phyloP scores from a whole-genome alignment of 2,113 vertebrate genomes.

The Eolophus roseicapilla region DNA sequence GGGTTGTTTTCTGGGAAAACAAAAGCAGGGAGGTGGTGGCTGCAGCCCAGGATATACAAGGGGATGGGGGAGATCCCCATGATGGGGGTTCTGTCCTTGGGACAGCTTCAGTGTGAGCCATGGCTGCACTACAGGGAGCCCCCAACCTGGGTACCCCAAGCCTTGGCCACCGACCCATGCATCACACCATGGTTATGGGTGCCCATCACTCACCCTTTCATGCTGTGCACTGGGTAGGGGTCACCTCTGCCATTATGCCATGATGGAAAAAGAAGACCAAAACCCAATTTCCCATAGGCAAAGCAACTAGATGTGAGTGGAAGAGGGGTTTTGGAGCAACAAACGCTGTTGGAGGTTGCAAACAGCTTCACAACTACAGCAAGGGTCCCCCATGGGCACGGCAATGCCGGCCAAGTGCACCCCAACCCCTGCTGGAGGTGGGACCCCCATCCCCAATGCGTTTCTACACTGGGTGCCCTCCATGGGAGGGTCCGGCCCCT shows the following conservation, averaged over 20 bases:
- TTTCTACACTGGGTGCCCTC: neutral
- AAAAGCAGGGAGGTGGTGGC: neutral
- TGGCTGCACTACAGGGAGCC: accelerated
- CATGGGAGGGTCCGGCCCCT: neutral
- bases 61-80: neutral
- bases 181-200: accelerated
- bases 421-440: neutral
- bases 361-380: neutral
- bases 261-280: neutral
- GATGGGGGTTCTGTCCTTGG: neutral
- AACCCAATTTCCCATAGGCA: neutral
- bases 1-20: conserved; percentile 47
- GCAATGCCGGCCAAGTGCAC: accelerated
- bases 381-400: accelerated
- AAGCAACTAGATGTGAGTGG: neutral
- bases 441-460: neutral
- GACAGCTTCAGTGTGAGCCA: accelerated
- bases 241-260: neutral
- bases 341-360: neutral
- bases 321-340: neutral
- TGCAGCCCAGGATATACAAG: neutral
- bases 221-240: accelerated
- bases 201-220: accelerated
- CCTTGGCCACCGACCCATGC: accelerated
- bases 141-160: accelerated